Percentiles rank a stretch among this genome's conserved stretches.
phyloP scores from a whole-genome alignment of 2,888 invertebrate genomes.

The Spilosoma lubricipeda region DNA sequence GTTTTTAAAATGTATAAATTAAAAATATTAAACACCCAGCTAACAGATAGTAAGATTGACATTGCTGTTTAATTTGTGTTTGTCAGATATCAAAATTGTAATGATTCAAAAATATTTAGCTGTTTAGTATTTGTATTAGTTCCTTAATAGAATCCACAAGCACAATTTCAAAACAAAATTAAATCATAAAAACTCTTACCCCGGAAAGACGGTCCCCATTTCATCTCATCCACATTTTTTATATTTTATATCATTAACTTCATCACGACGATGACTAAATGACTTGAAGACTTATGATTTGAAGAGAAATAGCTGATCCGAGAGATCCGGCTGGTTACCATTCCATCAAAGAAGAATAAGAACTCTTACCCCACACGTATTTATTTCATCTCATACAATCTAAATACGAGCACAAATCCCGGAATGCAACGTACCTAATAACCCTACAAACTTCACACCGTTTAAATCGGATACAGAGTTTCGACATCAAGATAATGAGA shows the following conservation, averaged over 20 bases:
- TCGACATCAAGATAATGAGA: slow-evolving; percentile 26
- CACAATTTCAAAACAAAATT: not conserved
- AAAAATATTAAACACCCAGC: no score
- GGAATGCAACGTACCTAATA: slow-evolving; percentile 17
- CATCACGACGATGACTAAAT: no score
- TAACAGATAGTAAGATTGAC: no score
- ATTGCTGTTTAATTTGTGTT: no score
- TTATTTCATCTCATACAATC: not conserved
- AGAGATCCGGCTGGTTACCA: no score
- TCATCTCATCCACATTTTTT: no score
- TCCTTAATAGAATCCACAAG: not conserved
- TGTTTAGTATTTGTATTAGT: not conserved
- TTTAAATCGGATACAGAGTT: slow-evolving; percentile 23
- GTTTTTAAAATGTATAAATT: no score
- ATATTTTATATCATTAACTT: no score
- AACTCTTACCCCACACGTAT: not conserved
- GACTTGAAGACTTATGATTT: no score
- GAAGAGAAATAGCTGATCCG: no score
- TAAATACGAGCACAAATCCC: slow-evolving; percentile 10
- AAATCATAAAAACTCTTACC: not conserved
- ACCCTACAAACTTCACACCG: slow-evolving; percentile 13
- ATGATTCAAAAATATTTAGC: not conserved
- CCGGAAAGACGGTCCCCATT: no score
- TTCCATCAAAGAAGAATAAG: no score
- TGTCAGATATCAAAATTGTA: not conserved